Evolutionary conservation across 2,888 invertebrate species (phyloP).

Genomic region (Cyclophora punctaria): DNA sequence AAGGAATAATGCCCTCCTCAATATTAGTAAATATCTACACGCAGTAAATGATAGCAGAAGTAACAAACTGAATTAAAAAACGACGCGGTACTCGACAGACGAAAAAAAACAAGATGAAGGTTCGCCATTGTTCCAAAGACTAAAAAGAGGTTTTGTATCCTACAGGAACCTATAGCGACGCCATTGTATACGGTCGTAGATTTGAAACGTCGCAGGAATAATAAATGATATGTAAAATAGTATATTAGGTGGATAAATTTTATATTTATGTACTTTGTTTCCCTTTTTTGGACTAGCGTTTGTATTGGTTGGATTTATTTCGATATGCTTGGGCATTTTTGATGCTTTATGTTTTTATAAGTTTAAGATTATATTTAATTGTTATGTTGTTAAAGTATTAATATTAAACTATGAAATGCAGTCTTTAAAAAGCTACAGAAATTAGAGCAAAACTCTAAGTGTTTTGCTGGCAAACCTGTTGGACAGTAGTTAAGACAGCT

Average conservation of each 20-base stretch:
- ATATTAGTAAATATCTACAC: too few species aligned
- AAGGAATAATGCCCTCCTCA: too few species aligned
- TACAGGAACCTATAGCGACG: conserved; percentile 27
- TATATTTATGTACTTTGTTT: conserved; percentile 10
- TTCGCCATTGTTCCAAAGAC: conserved; percentile 44
- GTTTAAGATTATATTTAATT: too few species aligned
- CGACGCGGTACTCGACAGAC: conserved; percentile 17
- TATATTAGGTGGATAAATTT: conserved; percentile 29
- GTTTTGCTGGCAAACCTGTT: too few species aligned
- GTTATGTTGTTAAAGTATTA: too few species aligned
- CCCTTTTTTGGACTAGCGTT: conserved; percentile 1
- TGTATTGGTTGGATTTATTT: background rate
- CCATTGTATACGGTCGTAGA: conserved; percentile 47
- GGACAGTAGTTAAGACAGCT: too few species aligned
- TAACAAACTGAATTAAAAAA: conserved; percentile 5
- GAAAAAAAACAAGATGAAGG: conserved; percentile 28
- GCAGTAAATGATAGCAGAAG: too few species aligned
- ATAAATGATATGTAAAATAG: conserved; percentile 57
- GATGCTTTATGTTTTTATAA: too few species aligned
- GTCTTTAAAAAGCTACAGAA: too few species aligned
- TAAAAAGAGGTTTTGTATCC: conserved; percentile 21
- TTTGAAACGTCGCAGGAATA: conserved; percentile 40
- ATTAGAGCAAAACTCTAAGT: too few species aligned
- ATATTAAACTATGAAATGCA: too few species aligned
- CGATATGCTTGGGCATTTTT: too few species aligned